Conservation (phyloP, 2,797 vertebrate genomes). For the Chaunax sp. region DNA sequence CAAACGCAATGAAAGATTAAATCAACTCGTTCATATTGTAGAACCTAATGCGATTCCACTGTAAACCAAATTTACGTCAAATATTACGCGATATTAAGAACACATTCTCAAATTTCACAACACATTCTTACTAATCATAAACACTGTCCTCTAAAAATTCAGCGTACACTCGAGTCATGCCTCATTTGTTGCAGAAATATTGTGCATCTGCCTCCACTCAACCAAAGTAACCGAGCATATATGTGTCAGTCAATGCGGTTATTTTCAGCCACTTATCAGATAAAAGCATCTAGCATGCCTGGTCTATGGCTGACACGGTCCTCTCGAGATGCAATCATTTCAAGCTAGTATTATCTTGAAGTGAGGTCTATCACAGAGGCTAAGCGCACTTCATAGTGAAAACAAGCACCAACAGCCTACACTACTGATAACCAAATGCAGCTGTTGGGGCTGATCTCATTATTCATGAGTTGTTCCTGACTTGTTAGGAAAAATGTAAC, state of each 20-base stretch:
- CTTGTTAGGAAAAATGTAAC: constrained; percentile 59
- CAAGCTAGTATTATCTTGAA: background rate
- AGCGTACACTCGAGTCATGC: background rate
- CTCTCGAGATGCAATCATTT: background rate
- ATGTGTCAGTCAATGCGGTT: constrained; percentile 12
- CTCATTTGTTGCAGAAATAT: background rate
- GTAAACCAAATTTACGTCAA: too few species aligned
- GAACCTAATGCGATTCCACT: too few species aligned
- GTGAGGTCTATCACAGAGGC: constrained; percentile 3
- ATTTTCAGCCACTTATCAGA: constrained; percentile 20
- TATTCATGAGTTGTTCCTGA: constrained; percentile 51
- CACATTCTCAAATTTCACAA: too few species aligned
- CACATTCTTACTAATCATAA: background rate
- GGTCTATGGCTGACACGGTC: background rate
- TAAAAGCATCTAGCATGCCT: background rate
- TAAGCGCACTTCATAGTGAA: constrained; percentile 24
- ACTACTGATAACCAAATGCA: constrained; percentile 65
- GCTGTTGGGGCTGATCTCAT: constrained; percentile 57
- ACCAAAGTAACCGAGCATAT: background rate
- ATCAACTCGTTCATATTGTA: background rate
- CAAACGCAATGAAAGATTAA: background rate
- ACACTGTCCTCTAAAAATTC: background rate
- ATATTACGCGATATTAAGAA: too few species aligned
- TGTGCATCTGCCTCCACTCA: background rate
- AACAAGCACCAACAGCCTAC: constrained; percentile 16